These are phyloP conservation scores for Blastobasis adustella DNA, from an alignment of 2,888 invertebrate genomes.

Conservation along the genomic window DNA sequence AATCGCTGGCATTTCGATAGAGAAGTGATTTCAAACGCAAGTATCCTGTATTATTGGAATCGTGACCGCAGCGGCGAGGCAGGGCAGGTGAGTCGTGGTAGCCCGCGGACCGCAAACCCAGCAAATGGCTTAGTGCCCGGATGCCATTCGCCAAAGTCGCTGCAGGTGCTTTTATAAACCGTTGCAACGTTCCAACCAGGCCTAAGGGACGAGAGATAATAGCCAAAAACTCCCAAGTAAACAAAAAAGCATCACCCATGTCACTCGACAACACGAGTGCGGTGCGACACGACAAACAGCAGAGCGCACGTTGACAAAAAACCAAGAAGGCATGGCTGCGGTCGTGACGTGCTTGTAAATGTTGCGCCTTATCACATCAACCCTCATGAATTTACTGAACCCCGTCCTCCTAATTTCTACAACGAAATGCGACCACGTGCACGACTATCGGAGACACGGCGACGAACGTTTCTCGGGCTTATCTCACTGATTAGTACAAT, in stretches of 20 bases:
- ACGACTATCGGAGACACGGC: slow-evolving; percentile 26
- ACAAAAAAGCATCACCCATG: slow-evolving; percentile 49
- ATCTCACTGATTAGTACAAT: slow-evolving; percentile 54
- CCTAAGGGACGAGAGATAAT: too few relatives aligned
- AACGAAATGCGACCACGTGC: slow-evolving; percentile 50
- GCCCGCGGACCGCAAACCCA: slow-evolving; percentile 38
- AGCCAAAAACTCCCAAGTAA: too few relatives aligned
- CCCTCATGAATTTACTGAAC: slow-evolving; percentile 43
- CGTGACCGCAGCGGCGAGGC: slow-evolving; percentile 21
- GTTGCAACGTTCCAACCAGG: too few relatives aligned
- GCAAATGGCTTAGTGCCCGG: slow-evolving; percentile 18
- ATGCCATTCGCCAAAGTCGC: too few relatives aligned
- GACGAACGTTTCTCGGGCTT: slow-evolving; percentile 41
- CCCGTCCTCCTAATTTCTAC: slow-evolving; percentile 47
- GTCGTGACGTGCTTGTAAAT: slow-evolving; percentile 62
- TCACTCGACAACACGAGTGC: slow-evolving; percentile 45
- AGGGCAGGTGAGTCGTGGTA: slow-evolving; percentile 23
- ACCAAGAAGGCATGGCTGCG: slow-evolving; percentile 31
- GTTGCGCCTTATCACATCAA: slow-evolving; percentile 40
- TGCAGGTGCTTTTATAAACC: too few relatives aligned
- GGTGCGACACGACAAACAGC: slow-evolving; percentile 35
- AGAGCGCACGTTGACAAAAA: slow-evolving; percentile 36
- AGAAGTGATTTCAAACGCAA: too few relatives aligned
- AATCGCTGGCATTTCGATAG: too few relatives aligned
- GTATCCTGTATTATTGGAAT: slow-evolving; percentile 4